Percentiles rank a stretch among this genome's conserved stretches.
Evolutionary conservation across 2,113 vertebrate species (phyloP).

Genomic region (Myodes glareolus): DNA sequence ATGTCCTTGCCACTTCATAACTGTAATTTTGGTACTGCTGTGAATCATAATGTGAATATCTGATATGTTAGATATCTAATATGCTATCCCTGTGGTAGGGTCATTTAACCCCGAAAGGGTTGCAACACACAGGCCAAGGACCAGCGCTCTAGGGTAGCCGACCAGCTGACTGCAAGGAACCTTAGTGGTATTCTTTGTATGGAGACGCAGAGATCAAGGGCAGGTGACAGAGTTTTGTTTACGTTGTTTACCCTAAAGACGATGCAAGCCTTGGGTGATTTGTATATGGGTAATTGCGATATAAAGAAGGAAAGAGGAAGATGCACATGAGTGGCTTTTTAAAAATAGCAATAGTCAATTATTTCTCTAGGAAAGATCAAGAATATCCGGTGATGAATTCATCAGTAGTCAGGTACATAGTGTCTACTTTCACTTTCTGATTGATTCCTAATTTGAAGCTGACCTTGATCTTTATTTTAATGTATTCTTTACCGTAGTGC

Average conservation of each 20-base stretch:
- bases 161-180: background rate
- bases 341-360: background rate
- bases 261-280: background rate
- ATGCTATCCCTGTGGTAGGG: background rate
- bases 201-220: background rate
- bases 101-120: background rate
- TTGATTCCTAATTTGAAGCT: background rate
- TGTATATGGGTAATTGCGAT: background rate
- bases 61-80: background rate
- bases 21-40: background rate
- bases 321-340: background rate
- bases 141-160: too few relatives aligned
- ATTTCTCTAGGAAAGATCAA: background rate
- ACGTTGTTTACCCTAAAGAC: background rate
- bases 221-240: background rate
- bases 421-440: background rate
- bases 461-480: background rate
- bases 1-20: background rate
- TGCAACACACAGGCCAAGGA: too few relatives aligned
- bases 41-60: background rate
- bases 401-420: background rate
- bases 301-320: background rate
- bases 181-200: background rate
- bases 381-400: background rate
- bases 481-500: background rate